phyloP scores from a whole-genome alignment of 2,113 vertebrate species.

The Bothrops jararaca region DNA sequence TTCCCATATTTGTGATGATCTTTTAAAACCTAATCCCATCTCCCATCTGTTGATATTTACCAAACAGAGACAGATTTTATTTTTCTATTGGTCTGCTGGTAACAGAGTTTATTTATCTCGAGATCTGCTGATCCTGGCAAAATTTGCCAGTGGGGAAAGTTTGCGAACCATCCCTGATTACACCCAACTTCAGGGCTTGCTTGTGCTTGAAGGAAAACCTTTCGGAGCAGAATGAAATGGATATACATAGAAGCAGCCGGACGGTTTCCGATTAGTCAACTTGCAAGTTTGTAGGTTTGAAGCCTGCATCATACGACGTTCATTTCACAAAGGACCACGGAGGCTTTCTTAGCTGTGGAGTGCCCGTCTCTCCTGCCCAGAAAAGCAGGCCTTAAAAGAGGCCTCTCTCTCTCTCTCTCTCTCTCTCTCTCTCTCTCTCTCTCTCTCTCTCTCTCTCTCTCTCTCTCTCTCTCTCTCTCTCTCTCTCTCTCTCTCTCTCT shows the following conservation, averaged over 20 bases:
- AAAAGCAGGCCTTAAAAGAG: background rate
- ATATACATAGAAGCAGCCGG: background rate
- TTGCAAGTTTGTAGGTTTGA: background rate
- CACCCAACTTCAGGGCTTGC: background rate
- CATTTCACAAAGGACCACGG: background rate
- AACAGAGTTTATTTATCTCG: slow-evolving; percentile 2
- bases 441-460: background rate
- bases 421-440: background rate
- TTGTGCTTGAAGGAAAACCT: background rate
- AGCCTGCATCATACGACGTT: background rate
- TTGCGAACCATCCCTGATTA: slow-evolving; percentile 10
- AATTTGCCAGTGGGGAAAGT: background rate
- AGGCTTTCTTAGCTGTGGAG: background rate
- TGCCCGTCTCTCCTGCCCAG: background rate
- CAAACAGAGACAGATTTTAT: background rate
- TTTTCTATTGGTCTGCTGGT: background rate
- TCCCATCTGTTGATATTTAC: slow-evolving; percentile 26
- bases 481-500: background rate
- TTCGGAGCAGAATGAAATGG: background rate
- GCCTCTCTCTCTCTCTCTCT: fast-evolving
- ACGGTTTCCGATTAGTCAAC: background rate
- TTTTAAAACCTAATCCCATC: slow-evolving; percentile 9
- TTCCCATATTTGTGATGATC: background rate
- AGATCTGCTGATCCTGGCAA: background rate
- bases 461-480: background rate